Evolutionary conservation across 1,140 invertebrate species (phyloP).

Genomic region (Physella acuta): DNA sequence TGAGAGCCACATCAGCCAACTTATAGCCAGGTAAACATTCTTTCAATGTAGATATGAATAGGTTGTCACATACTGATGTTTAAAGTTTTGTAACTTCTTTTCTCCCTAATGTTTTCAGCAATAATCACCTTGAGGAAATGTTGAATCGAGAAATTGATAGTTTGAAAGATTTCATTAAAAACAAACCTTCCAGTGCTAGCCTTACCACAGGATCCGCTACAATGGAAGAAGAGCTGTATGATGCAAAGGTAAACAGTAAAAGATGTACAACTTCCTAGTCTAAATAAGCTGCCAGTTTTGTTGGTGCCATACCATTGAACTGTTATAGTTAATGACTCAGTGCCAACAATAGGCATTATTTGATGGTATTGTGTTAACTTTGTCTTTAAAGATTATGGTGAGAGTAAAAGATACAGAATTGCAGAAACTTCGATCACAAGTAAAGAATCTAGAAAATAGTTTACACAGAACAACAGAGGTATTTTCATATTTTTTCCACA

Average conservation of each 20-base stretch:
- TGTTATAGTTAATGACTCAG: no score
- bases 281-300: no score
- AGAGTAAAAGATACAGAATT: constrained; percentile 54
- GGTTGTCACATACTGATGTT: no score
- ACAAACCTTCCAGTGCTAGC: constrained; percentile 30
- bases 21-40: constrained; percentile 48
- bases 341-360: no score
- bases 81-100: no score
- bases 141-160: constrained; percentile 50
- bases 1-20: constrained; percentile 48
- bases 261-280: no score
- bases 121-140: constrained; percentile 47
- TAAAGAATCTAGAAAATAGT: constrained; percentile 49
- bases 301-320: no score
- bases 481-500: neutral
- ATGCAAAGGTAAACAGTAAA: constrained; percentile 52
- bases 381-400: constrained; percentile 45
- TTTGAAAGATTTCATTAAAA: constrained; percentile 51
- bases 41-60: no score
- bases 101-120: no score
- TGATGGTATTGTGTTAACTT: neutral
- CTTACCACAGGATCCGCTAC: constrained; percentile 43
- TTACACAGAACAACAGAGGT: constrained; percentile 51
- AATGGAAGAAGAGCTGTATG: constrained; percentile 53
- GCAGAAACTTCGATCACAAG: constrained; percentile 49